These are phyloP conservation scores for Acropternis orthonyx DNA, from an alignment of 2,797 vertebrate genomes.

Conservation along the genomic window DNA sequence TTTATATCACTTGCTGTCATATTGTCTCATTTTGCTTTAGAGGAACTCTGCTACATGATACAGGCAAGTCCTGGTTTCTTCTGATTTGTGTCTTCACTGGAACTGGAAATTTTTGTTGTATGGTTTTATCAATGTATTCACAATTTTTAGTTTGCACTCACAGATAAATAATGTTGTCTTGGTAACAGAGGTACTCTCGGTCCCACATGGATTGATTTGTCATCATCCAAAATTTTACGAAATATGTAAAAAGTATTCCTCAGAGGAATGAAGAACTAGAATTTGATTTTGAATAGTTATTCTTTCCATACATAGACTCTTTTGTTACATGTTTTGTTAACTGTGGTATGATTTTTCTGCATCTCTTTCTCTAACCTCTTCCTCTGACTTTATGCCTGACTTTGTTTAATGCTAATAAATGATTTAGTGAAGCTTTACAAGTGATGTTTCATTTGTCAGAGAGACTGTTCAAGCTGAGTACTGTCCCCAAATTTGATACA, in stretches of 20 bases:
- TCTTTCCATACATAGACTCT: conserved; percentile 70
- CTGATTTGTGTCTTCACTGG: not conserved
- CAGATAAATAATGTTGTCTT: not conserved
- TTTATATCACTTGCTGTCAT: not conserved
- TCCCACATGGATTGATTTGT: not conserved
- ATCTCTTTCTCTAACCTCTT: conserved; percentile 70
- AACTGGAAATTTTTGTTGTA: not conserved
- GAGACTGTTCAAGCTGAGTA: conserved; percentile 37
- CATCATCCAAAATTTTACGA: not conserved
- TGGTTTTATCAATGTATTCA: not conserved
- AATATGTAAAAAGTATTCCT: not conserved
- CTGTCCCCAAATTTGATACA: conserved; percentile 42
- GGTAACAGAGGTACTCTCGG: not conserved
- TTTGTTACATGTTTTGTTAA: conserved; percentile 77
- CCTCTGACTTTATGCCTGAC: conserved; percentile 67
- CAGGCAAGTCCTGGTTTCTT: not conserved
- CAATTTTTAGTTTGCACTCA: not conserved
- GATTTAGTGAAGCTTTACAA: conserved; percentile 64
- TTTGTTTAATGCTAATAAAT: conserved; percentile 57
- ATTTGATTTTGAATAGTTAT: conserved; percentile 73
- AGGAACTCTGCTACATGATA: not conserved
- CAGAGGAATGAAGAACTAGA: conserved; percentile 70
- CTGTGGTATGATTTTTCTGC: conserved; percentile 76
- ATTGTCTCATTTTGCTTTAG: not conserved
- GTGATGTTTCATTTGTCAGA: conserved; percentile 50